Percentiles rank a stretch among this genome's conserved stretches.
phyloP scores from a whole-genome alignment of 2,113 vertebrate species.

The Triplophysa dalaica region DNA sequence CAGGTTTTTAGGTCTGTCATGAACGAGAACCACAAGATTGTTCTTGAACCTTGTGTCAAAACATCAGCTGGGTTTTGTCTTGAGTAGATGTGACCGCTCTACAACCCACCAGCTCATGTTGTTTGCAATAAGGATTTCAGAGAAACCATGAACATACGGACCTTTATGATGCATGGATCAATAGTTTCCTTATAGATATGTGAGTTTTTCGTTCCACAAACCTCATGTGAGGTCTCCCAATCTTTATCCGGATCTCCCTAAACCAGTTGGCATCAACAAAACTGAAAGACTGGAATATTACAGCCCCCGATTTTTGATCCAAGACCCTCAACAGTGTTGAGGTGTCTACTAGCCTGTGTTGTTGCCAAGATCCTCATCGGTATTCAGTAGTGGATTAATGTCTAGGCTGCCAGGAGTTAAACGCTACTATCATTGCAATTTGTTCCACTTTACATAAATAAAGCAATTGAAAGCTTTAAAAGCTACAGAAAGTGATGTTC shows the following conservation, averaged over 20 bases:
- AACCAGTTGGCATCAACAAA: constrained; percentile 6
- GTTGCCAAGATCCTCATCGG: constrained; percentile 37
- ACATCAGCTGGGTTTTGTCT: constrained; percentile 2
- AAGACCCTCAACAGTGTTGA: constrained; percentile 54
- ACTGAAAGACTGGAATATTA: constrained; percentile 24
- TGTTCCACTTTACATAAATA: background rate
- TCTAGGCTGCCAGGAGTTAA: constrained; percentile 43
- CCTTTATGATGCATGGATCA: background rate
- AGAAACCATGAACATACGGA: background rate
- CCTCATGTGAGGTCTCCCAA: constrained; percentile 12
- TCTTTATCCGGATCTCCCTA: constrained; percentile 13
- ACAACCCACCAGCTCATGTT: background rate
- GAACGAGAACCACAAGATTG: background rate
- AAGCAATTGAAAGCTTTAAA: background rate
- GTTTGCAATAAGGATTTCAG: constrained; percentile 1
- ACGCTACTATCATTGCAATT: background rate
- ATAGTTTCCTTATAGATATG: background rate
- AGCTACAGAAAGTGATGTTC: background rate
- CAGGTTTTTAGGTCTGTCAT: background rate
- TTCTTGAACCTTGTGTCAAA: background rate
- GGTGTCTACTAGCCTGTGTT: constrained; percentile 47
- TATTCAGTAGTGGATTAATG: constrained; percentile 53
- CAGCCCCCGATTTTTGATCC: constrained; percentile 21
- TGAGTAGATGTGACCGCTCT: background rate
- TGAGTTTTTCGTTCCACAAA: background rate